Conservation (phyloP, 2,113 vertebrate species). For the Rostratula benghalensis region DNA sequence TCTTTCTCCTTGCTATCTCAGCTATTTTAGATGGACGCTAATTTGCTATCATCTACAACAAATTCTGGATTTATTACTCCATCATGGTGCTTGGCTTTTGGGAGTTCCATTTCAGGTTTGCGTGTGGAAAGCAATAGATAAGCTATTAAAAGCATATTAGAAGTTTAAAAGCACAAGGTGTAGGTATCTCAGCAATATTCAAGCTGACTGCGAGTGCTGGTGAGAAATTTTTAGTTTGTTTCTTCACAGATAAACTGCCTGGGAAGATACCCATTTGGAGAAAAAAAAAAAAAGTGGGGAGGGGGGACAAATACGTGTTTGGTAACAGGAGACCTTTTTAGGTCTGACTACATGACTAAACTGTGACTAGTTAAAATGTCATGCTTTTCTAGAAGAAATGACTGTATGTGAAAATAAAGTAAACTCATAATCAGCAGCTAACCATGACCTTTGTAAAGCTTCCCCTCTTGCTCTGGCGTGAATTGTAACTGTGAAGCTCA, state of each 20-base stretch:
- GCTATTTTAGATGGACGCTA: not conserved
- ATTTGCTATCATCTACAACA: not conserved
- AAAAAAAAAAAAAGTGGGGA: not conserved
- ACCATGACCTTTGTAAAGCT: not conserved
- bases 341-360: not conserved
- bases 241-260: not conserved
- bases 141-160: not conserved
- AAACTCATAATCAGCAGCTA: not conserved
- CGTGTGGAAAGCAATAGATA: not conserved
- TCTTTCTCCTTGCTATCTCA: not conserved
- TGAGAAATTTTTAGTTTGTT: not conserved
- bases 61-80: not conserved
- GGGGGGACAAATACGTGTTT: rapidly evolving
- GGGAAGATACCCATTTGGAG: not conserved
- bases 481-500: not conserved
- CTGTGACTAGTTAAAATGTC: not conserved
- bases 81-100: not conserved
- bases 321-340: not conserved
- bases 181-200: not conserved
- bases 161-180: not conserved
- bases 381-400: not conserved
- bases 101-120: constrained; percentile 19
- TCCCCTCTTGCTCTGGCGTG: not conserved
- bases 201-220: not conserved
- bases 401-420: not conserved